A percentile compares a stretch with the other conserved stretches of the same genome.
These are phyloP conservation scores for Xiphydria camelus DNA, from an alignment of 2,888 invertebrate genomes.

Conservation along the genomic window DNA sequence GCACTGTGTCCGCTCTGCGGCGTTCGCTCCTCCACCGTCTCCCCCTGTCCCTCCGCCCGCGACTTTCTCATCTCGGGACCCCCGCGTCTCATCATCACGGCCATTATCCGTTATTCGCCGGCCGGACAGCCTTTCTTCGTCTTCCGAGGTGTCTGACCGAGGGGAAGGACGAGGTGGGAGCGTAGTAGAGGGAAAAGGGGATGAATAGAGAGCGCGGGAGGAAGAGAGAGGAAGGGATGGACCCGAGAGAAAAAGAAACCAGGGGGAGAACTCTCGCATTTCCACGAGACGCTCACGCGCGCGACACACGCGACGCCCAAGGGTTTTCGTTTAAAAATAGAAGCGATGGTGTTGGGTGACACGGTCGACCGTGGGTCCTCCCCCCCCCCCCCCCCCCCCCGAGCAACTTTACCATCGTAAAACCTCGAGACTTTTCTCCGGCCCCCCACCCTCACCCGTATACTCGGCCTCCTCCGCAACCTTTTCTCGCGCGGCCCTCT, in stretches of 20 bases:
- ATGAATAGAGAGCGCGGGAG: not conserved
- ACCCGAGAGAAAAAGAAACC: not conserved
- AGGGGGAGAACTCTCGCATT: too few relatives aligned
- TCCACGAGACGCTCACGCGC: too few relatives aligned
- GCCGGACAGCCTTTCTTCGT: not conserved
- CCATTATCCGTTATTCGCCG: not conserved
- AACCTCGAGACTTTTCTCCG: too few relatives aligned
- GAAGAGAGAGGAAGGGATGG: not conserved
- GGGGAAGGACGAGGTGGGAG: not conserved
- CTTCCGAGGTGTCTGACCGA: not conserved
- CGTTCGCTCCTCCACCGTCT: not conserved
- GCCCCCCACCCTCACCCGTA: too few relatives aligned
- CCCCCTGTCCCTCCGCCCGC: not conserved
- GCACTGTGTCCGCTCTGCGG: too few relatives aligned
- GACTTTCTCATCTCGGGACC: not conserved
- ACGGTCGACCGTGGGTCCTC: slow-evolving; percentile 21
- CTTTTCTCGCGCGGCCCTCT: too few relatives aligned
- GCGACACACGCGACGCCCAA: slow-evolving; percentile 1
- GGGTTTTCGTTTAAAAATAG: slow-evolving; percentile 16
- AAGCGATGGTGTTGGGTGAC: slow-evolving; percentile 22
- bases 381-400: too few relatives aligned
- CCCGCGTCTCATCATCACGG: too few relatives aligned
- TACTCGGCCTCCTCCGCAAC: too few relatives aligned
- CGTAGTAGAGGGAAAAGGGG: too few relatives aligned
- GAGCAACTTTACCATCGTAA: slow-evolving; percentile 10